phyloP scores from a whole-genome alignment of 2,113 vertebrate genomes.

The Crotalus helleri region DNA sequence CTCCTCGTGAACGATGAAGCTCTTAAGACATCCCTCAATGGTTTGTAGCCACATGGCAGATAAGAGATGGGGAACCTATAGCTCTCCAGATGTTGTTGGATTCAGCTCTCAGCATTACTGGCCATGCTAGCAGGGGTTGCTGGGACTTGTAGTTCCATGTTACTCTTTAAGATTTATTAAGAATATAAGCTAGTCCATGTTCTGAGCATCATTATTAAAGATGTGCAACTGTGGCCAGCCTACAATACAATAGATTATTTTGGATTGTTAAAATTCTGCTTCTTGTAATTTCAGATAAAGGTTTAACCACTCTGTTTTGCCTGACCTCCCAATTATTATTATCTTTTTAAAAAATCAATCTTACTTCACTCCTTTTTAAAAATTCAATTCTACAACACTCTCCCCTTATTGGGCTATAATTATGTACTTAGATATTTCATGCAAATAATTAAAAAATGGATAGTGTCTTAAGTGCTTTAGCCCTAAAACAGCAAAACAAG shows the following conservation, averaged over 20 bases:
- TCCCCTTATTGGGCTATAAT: constrained; percentile 32
- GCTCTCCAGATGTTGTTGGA: background rate
- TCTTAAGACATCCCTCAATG: background rate
- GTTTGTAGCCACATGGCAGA: background rate
- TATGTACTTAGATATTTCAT: constrained; percentile 29
- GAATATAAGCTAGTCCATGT: background rate
- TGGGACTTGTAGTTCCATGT: background rate
- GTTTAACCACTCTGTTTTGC: constrained; percentile 13
- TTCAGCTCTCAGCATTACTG: background rate
- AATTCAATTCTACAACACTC: background rate
- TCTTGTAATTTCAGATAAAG: constrained; percentile 1
- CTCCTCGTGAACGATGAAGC: background rate
- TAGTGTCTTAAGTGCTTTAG: constrained; percentile 12
- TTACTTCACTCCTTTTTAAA: background rate
- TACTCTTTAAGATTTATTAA: background rate
- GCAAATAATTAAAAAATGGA: constrained; percentile 36
- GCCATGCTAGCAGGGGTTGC: background rate
- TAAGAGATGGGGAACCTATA: background rate
- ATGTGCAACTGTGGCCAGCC: constrained; percentile 32
- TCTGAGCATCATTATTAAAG: constrained; percentile 24
- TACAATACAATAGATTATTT: constrained; percentile 41
- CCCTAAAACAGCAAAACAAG: constrained; percentile 17
- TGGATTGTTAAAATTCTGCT: constrained; percentile 29
- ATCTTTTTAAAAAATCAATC: background rate
- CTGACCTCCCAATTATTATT: background rate